Evolutionary conservation across 1,140 invertebrate genomes (phyloP).

Genomic region (Alviniconcha marisindica): DNA sequence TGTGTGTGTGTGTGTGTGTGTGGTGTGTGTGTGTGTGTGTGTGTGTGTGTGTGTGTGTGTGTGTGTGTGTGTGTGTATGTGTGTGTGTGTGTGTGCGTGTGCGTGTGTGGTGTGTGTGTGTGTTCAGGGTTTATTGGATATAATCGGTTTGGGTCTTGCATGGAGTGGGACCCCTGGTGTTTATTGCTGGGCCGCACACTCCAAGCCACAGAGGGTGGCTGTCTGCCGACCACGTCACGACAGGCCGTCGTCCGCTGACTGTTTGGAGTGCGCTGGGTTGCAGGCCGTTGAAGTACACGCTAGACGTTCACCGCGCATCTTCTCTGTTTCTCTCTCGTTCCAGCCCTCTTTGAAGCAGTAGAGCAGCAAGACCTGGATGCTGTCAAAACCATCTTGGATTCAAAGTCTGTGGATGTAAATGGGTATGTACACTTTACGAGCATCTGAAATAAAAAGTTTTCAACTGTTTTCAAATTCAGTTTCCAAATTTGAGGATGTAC

Average conservation of each 20-base stretch:
- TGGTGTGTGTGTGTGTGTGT: constrained; percentile 8
- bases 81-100: neutral
- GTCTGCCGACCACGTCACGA: too few relatives aligned
- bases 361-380: constrained; percentile 95
- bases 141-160: too few relatives aligned
- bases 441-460: neutral
- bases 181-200: too few relatives aligned
- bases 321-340: neutral
- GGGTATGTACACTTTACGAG: constrained; percentile 84
- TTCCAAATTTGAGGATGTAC: too few relatives aligned
- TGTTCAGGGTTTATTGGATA: too few relatives aligned
- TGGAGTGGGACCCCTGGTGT: too few relatives aligned
- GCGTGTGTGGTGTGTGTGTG: neutral
- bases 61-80: neutral
- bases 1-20: constrained; percentile 3
- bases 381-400: constrained; percentile 90
- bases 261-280: too few relatives aligned
- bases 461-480: neutral
- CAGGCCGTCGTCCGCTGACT: too few relatives aligned
- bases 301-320: too few relatives aligned
- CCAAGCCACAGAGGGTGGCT: too few relatives aligned
- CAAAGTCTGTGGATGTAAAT: constrained; percentile 93
- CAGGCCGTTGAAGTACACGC: too few relatives aligned
- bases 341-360: constrained; percentile 92
- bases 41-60: constrained; percentile 5